Evolutionary conservation across 1,140 invertebrate species (phyloP), one percentile per base, ranked within the genome.

Genomic region (Philotrypesis tridentata): DNA sequence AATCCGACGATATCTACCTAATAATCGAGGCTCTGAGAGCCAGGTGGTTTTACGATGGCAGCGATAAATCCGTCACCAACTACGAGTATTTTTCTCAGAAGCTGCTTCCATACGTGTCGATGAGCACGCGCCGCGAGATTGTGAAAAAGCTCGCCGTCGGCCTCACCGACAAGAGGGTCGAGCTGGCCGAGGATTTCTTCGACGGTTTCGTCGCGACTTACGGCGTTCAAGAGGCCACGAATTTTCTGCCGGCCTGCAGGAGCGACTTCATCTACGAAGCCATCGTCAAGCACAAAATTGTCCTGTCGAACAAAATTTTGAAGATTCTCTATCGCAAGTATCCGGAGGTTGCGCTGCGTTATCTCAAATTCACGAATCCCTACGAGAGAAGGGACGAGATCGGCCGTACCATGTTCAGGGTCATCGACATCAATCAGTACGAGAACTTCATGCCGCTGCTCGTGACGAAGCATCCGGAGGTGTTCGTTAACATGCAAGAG

Each of bases 161-260:
- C 55, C 60, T 90, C 5, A 27, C 40, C 21, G 48, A 72, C 8
- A 48, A 76, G 2, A 25, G 27, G 12, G 31, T 37, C 11, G 68
- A 21, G 63, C 82, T 82, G 11, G 89, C 89, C 0, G 80, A 87
- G n/a, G 43, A 85, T 37, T 88, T 90, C 80, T 90, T 88, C 48
- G 6, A 8, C 0, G 75, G 61, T 0, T 33, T 89, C 0, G 8
- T 40, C 0, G 9, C 40, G 12, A 73, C 27, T 14, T 90, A 88
- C 27, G 84, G 83, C 0, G 1, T 85, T 4, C 40, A 85, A 3
- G 81, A 84, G 7, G 87, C 87, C 0, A 61, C 83, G 1, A 85
- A 84, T 0, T 43, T 90, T n/a, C 68, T 91, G 1, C 17, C 43
- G 0, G 85, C 85, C 2, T 91, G 89, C 73, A 71, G 78, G 2